Percentiles rank a stretch among this genome's conserved stretches.
Conservation (phyloP, 2,113 vertebrate genomes). For the Arvicanthis niloticus region DNA sequence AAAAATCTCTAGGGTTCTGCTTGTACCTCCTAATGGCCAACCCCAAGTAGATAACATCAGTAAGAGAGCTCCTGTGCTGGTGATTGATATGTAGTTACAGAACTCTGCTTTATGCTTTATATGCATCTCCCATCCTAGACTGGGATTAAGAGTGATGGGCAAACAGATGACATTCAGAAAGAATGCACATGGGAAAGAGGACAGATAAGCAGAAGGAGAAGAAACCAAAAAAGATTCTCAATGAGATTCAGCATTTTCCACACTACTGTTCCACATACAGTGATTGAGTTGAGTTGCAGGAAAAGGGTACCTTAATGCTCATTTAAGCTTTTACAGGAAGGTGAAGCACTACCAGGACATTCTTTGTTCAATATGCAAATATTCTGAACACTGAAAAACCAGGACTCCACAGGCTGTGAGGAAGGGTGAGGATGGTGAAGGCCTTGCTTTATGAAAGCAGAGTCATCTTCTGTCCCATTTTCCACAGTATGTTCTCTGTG, state of each 20-base stretch:
- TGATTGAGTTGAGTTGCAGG: background rate
- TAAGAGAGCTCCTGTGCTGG: background rate
- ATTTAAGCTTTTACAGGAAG: conserved; percentile 14
- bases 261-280: background rate
- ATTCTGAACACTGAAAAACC: background rate
- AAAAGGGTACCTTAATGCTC: background rate
- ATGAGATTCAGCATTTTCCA: background rate
- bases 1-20: background rate
- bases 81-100: background rate
- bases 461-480: background rate
- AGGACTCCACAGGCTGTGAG: background rate
- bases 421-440: background rate
- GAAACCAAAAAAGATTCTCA: background rate
- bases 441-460: background rate
- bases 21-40: background rate
- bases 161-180: background rate
- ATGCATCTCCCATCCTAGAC: background rate
- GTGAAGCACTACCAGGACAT: background rate
- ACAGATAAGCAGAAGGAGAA: background rate
- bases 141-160: background rate
- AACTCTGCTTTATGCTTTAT: background rate
- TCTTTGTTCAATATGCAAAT: background rate
- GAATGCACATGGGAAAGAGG: background rate
- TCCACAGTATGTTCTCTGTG: background rate
- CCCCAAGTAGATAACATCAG: background rate